Base-by-base conservation (phyloP, 1,140 invertebrate genomes). In the Lepidotrigona ventralis region DNA sequence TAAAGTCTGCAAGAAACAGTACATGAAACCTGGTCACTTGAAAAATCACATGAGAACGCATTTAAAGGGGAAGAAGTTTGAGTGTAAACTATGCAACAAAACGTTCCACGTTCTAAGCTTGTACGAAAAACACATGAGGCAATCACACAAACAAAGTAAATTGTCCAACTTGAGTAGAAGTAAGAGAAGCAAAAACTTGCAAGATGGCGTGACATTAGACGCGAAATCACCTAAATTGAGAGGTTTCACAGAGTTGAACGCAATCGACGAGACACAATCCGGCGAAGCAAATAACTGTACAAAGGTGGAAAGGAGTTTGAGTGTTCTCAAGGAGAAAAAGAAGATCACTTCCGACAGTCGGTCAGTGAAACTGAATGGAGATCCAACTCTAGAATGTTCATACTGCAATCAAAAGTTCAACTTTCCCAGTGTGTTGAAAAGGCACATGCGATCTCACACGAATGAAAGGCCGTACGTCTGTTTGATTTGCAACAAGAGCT, bases 371-470 rank as follows among this genome's bases (percentile, higher is more conserved):
- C 15, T 81, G 14, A 79, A 86, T 19, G 79, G 66, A 23, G 80
- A 85, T 15, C 51, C 84, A 11, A 63, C 54, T 4, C 26, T 89
- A n/a, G 15, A 88, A 66, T 93, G 92, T 60, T 79, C 82, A 2
- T 91, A 89, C 60, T 93, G 92, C 54, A 86, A 90, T 58, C 91
- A 90, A 70, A 92, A 89, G 73, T 93, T 93, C 23, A 88, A 81
- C n/a, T 93, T 91, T 68, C 92, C 90, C 12, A 93, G 92, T 54
- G 90, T 92, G 68, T 90, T 98, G 39, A 96, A 96, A 81, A 94
- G 97, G 4, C 97, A 98, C 88, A 95, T 96, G 88, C 94, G 97
- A 60, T 96, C 96, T 33, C 97, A 98, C 90, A 97, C 95, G 0
- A 96, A 96, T 53, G 95, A 96, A 85, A 89, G 96, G 53, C 96